Base-by-base conservation (phyloP, 2,888 invertebrate species). In the Candidula unifasciata region DNA sequence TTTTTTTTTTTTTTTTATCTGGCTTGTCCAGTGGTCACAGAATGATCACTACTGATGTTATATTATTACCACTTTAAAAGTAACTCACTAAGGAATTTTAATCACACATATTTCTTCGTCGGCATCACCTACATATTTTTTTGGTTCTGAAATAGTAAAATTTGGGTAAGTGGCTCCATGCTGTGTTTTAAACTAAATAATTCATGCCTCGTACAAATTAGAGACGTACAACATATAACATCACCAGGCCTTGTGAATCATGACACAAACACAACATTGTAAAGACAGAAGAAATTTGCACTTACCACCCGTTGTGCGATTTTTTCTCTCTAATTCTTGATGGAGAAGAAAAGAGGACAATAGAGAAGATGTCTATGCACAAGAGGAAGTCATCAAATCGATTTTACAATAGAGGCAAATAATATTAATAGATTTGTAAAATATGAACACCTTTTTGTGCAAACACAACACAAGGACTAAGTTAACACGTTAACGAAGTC, bases 321-420 rank as follows among this genome's bases (percentile, higher is more conserved):
- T 80, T 69, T 80, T 81, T 81, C 60, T 57, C 81, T 74, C 81
- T 81, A 60, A 81, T 81, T 81, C 81, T 81, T 73, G 71, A 60
- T 64, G 37, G 24, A 73, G 44, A 64, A 74, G 13, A 80, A 33
- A 80, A 60, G 27, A 30, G 37, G 37, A 82, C 30, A 30, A 54
- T 74, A 82, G 69, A 76, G 54, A 64, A 2, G 30, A 77, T 60
- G n/a, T 37, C 44, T 37, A 69, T 44, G 44, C 44, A 10, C 44
- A 44, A 44, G 35, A 24, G 69, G 69, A 69, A 69, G 69, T 18
- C 37, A 35, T 69, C 69, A 35, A 69, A 33, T 37, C 5, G 60
- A 18, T 60, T 44, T 44, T 13, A 44, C 13, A 10, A 44, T 44
- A 10, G n/a, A 44, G 8, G 13, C 44, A 44, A 44, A 10, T 13